A percentile compares a stretch with the other conserved stretches of the same genome.
Evolutionary conservation across 2,888 invertebrate genomes (phyloP).

Genomic region (Zootermopsis nevadensis): DNA sequence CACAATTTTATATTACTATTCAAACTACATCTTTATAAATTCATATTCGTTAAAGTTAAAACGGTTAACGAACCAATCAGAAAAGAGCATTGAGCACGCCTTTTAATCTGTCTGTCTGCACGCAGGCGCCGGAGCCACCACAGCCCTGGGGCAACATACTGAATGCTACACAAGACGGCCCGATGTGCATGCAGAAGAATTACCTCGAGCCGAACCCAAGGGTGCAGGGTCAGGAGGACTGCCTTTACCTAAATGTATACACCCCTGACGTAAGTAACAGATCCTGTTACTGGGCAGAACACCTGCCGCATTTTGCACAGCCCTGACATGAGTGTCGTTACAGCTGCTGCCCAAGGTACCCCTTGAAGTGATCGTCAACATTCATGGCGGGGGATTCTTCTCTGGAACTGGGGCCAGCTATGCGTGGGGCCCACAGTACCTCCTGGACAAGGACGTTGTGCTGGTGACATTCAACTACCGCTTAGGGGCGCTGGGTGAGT

Average conservation of each 20-base stretch:
- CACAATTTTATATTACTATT: too few relatives aligned
- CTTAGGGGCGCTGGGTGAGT: slow-evolving; percentile 65
- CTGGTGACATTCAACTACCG: slow-evolving; percentile 54
- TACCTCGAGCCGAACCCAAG: slow-evolving; percentile 57
- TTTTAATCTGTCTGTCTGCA: too few relatives aligned
- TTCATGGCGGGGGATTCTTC: slow-evolving; percentile 68
- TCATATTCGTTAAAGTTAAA: too few relatives aligned
- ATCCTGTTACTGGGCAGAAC: background rate
- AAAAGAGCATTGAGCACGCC: too few relatives aligned
- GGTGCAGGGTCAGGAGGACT: slow-evolving; percentile 65
- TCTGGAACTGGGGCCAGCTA: slow-evolving; percentile 63
- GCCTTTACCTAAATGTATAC: slow-evolving; percentile 66
- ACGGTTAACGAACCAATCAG: too few relatives aligned
- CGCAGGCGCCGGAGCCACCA: slow-evolving; percentile 30
- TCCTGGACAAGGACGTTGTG: slow-evolving; percentile 62
- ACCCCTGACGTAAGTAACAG: slow-evolving; percentile 59
- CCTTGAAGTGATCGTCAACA: slow-evolving; percentile 65
- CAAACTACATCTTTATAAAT: too few relatives aligned
- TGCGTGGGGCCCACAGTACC: slow-evolving; percentile 65
- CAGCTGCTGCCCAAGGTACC: background rate
- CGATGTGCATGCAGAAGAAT: slow-evolving; percentile 64
- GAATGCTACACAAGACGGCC: slow-evolving; percentile 59
- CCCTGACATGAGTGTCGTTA: background rate
- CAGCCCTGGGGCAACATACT: slow-evolving; percentile 56
- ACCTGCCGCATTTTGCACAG: background rate